These are phyloP conservation scores for Latrodectus elegans DNA, from an alignment of 2,888 invertebrate species.

Conservation along the genomic window DNA sequence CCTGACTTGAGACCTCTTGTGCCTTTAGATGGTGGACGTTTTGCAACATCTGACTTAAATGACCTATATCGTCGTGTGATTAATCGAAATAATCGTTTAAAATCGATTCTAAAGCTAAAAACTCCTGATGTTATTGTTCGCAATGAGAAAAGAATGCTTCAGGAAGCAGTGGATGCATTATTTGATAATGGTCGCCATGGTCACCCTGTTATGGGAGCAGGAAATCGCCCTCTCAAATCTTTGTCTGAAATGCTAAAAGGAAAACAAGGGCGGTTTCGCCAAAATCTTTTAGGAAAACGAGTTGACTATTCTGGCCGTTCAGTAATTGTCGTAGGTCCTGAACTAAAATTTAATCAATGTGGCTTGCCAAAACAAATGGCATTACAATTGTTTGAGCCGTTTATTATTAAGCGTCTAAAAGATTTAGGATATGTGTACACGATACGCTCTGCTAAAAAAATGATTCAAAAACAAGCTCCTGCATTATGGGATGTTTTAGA, in stretches of 20 bases:
- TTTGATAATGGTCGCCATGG: conserved; percentile 36
- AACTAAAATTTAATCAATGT: conserved; percentile 46
- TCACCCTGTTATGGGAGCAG: not conserved
- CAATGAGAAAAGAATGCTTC: conserved; percentile 55
- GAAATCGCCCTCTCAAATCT: not conserved
- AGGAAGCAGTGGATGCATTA: conserved; percentile 60
- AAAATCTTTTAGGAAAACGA: conserved; percentile 67
- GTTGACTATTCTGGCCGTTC: conserved; percentile 69
- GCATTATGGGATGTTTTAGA: conserved; percentile 8
- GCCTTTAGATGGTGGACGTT: conserved; percentile 69
- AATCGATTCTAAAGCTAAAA: conserved; percentile 25
- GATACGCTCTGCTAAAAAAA: not conserved
- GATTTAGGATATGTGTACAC: not conserved
- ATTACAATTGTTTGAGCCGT: conserved; percentile 61
- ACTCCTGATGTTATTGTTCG: conserved; percentile 54
- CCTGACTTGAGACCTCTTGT: conserved; percentile 59
- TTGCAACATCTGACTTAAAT: conserved; percentile 68
- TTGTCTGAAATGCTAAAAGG: conserved; percentile 35
- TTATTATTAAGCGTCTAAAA: conserved; percentile 39
- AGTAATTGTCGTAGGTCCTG: conserved; percentile 68
- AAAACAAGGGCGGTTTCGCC: conserved; percentile 66
- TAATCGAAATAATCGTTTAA: conserved; percentile 54
- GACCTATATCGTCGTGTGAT: conserved; percentile 61
- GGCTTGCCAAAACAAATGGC: conserved; percentile 68
- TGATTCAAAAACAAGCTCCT: conserved; percentile 21